A percentile compares a stretch with the other conserved stretches of the same genome.
Conservation (phyloP, 2,797 vertebrate species). For the Premnoplex brunnescens region DNA sequence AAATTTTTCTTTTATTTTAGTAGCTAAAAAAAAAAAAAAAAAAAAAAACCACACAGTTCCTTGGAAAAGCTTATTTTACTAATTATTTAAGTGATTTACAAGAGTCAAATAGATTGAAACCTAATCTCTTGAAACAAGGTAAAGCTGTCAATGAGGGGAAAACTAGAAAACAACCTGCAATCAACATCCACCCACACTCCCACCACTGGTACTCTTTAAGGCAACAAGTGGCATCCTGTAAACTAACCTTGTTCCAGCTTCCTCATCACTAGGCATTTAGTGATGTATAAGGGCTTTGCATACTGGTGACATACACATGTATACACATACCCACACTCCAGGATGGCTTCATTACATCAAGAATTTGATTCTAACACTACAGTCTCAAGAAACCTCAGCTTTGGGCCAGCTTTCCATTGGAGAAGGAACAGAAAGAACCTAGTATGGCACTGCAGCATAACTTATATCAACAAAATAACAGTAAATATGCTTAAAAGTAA, state of each 20-base stretch:
- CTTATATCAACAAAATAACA: background rate
- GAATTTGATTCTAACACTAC: background rate
- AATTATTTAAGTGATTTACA: constrained; percentile 68
- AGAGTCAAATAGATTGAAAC: background rate
- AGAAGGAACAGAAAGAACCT: background rate
- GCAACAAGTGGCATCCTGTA: background rate
- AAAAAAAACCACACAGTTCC: constrained; percentile 63
- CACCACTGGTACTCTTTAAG: background rate
- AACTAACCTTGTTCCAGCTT: background rate
- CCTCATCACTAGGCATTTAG: background rate
- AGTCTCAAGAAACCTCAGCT: background rate
- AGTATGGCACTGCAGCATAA: background rate
- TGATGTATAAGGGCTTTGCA: background rate
- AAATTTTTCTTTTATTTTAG: constrained; percentile 69
- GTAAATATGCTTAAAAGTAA: rapidly evolving
- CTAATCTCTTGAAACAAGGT: constrained; percentile 67
- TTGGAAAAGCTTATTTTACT: constrained; percentile 73
- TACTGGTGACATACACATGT: rapidly evolving
- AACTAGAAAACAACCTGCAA: rapidly evolving
- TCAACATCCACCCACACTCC: background rate
- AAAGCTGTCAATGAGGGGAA: constrained; percentile 69
- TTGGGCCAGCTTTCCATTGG: background rate
- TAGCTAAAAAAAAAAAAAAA: constrained; percentile 69
- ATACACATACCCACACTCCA: background rate
- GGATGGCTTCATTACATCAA: background rate